phyloP scores from a whole-genome alignment of 1,140 invertebrate genomes.

The Drosophila bocki region DNA sequence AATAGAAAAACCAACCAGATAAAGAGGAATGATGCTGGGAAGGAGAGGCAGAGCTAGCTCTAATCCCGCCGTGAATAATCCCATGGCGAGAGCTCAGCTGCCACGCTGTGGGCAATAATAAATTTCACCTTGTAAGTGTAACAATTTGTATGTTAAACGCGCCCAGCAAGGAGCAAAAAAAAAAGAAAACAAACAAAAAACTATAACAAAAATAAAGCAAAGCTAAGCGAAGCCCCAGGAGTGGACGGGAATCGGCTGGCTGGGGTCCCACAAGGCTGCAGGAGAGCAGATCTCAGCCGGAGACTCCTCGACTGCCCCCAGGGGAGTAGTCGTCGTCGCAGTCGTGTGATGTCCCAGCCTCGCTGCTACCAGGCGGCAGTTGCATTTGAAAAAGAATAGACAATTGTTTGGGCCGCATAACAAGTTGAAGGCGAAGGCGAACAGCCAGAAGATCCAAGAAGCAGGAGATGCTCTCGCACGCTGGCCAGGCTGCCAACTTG shows the following conservation, averaged over 20 bases:
- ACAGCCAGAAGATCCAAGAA: conserved; percentile 36
- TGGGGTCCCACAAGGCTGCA: conserved; percentile 52
- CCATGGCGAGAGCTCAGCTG: conserved; percentile 35
- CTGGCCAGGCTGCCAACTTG: conserved; percentile 33
- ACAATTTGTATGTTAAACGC: conserved; percentile 85
- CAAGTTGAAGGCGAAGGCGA: conserved; percentile 71
- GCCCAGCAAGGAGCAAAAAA: conserved; percentile 48
- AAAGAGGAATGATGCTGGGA: background rate
- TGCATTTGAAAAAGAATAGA: conserved; percentile 78
- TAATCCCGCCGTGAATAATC: conserved; percentile 59
- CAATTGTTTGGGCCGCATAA: conserved; percentile 80
- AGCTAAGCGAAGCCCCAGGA: conserved; percentile 17
- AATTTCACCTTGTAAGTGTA: conserved; percentile 84
- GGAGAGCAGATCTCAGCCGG: conserved; percentile 38
- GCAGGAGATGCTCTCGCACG: conserved; percentile 40
- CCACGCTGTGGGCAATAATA: conserved; percentile 69
- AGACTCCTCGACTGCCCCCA: conserved; percentile 59
- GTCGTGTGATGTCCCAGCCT: conserved; percentile 28
- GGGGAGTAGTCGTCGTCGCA: conserved; percentile 49
- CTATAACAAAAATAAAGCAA: conserved; percentile 15
- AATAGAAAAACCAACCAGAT: conserved; percentile 4
- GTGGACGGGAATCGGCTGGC: conserved; percentile 35
- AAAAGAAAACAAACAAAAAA: conserved; percentile 3
- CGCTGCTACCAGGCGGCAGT: conserved; percentile 60
- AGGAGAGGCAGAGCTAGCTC: background rate